Percentiles rank a stretch among this genome's conserved stretches.
These are phyloP conservation scores for Umimayanthus chanpuru DNA, from an alignment of 92 coral and sea anemone genomes.

Conservation along the genomic window DNA sequence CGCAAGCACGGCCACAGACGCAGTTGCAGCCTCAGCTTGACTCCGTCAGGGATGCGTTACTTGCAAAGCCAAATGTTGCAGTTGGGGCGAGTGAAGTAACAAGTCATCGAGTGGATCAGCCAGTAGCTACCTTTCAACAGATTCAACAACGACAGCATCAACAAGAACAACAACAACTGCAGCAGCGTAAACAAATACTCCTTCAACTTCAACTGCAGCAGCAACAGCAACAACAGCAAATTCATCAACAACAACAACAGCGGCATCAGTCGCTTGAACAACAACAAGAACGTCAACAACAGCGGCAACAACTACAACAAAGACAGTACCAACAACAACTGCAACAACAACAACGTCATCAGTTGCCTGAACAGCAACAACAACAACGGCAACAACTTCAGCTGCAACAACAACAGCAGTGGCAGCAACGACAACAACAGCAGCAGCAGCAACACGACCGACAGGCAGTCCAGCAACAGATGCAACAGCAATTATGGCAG, in stretches of 20 bases:
- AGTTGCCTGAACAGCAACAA: neutral
- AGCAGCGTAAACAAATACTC: neutral
- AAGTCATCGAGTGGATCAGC: too few relatives aligned
- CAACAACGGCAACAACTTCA: neutral
- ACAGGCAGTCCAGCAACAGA: neutral
- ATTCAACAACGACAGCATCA: neutral
- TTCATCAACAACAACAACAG: neutral
- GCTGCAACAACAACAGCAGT: neutral
- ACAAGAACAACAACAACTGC: neutral
- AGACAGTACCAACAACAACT: neutral
- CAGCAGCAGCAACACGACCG: neutral
- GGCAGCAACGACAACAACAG: neutral
- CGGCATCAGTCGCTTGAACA: neutral
- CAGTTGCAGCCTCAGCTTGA: too few relatives aligned
- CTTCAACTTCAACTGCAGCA: neutral
- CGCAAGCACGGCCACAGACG: too few relatives aligned
- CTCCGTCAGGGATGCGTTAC: too few relatives aligned
- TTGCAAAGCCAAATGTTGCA: too few relatives aligned
- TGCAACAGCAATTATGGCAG: neutral
- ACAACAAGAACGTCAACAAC: neutral
- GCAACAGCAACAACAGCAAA: neutral
- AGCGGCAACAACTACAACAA: neutral
- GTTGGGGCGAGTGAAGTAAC: too few relatives aligned
- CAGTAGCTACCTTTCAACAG: neutral
- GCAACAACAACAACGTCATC: neutral